These are phyloP conservation scores for Corbicula japonica DNA, from an alignment of 2,888 invertebrate species.

Conservation along the genomic window DNA sequence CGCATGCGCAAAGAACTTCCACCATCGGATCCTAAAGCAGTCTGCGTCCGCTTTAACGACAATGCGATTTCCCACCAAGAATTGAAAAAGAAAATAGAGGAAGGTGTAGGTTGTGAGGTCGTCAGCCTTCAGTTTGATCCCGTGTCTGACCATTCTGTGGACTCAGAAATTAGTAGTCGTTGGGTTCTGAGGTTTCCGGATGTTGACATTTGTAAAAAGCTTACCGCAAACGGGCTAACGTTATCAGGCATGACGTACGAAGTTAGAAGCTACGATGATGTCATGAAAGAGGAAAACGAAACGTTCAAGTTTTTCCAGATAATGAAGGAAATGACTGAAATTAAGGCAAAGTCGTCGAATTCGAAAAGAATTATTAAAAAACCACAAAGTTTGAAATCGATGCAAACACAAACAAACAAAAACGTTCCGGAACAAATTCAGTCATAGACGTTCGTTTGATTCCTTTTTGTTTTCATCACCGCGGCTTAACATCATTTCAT, in stretches of 20 bases:
- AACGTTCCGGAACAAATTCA: too few species aligned
- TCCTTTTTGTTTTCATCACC: too few species aligned
- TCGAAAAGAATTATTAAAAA: background rate
- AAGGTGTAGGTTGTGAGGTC: slow-evolving; percentile 52
- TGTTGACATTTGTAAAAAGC: slow-evolving; percentile 44
- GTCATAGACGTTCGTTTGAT: too few species aligned
- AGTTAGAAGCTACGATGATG: slow-evolving; percentile 68
- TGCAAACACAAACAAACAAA: slow-evolving; percentile 28
- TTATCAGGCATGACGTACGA: slow-evolving; percentile 60
- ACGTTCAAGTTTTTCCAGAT: slow-evolving; percentile 67
- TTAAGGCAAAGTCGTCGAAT: background rate
- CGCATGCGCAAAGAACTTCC: slow-evolving; percentile 69
- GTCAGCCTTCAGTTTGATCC: slow-evolving; percentile 70
- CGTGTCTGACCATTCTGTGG: slow-evolving; percentile 64
- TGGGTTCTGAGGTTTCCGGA: slow-evolving; percentile 71
- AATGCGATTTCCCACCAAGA: slow-evolving; percentile 62
- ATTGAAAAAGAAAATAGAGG: slow-evolving; percentile 65
- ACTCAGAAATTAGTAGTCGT: slow-evolving; percentile 62
- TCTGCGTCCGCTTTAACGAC: slow-evolving; percentile 63
- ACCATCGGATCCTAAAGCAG: slow-evolving; percentile 62
- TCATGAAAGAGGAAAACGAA: slow-evolving; percentile 71
- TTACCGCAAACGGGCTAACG: slow-evolving; percentile 59
- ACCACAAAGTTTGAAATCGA: slow-evolving; percentile 2
- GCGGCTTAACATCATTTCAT: too few species aligned
- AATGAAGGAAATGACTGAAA: slow-evolving; percentile 43